Percentiles rank a stretch among this genome's conserved stretches.
Evolutionary conservation across 2,113 vertebrate genomes (phyloP).

Genomic region (Erythrocercus mccallii): DNA sequence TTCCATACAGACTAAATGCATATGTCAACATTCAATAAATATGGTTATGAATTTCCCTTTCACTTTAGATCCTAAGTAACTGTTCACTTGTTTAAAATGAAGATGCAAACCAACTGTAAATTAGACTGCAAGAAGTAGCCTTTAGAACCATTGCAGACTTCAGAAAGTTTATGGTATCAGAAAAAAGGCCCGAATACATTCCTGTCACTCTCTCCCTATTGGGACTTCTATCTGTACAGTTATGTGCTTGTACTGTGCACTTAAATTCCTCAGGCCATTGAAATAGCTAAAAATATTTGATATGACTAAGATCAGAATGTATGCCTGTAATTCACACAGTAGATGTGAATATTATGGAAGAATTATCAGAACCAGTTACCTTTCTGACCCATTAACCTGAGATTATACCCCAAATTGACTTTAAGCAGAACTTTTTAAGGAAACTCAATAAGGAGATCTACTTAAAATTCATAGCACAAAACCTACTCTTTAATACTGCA

Average conservation of each 20-base stretch:
- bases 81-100: not conserved
- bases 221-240: not conserved
- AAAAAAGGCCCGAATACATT: not conserved
- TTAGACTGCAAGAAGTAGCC: not conserved
- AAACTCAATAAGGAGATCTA: not conserved
- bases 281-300: not conserved
- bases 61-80: not conserved
- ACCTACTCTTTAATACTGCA: not conserved
- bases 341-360: not conserved
- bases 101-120: not conserved
- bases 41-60: not conserved
- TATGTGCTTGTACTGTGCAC: not conserved
- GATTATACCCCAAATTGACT: accelerated
- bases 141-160: not conserved
- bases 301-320: not conserved
- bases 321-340: not conserved
- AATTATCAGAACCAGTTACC: not conserved
- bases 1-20: not conserved
- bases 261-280: not conserved
- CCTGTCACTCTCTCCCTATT: not conserved
- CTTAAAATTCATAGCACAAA: conserved; percentile 5
- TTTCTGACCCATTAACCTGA: not conserved
- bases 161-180: not conserved
- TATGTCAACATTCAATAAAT: not conserved
- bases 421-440: not conserved